A percentile compares a stretch with the other conserved stretches of the same genome.
These are phyloP conservation scores for Muscicapa striata DNA, from an alignment of 2,797 vertebrate species.

Conservation along the genomic window DNA sequence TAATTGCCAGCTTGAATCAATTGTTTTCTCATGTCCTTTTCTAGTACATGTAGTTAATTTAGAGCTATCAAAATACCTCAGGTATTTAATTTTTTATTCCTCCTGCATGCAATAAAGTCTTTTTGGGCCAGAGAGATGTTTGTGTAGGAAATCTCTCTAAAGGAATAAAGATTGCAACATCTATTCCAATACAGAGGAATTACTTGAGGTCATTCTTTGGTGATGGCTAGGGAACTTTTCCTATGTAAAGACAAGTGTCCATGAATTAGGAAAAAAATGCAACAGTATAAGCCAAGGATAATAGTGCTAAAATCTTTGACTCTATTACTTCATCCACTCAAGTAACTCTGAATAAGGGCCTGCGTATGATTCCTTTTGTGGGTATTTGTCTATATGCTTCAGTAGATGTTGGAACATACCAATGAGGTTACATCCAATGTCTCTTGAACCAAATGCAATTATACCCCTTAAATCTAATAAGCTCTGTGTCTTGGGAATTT, in stretches of 20 bases:
- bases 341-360: not conserved
- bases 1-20: not conserved
- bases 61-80: not conserved
- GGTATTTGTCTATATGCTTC: not conserved
- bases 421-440: not conserved
- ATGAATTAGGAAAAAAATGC: not conserved
- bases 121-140: not conserved
- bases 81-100: not conserved
- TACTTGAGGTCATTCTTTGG: not conserved
- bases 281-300: not conserved
- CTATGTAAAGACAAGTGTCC: not conserved
- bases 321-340: not conserved
- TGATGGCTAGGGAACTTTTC: not conserved
- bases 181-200: not conserved
- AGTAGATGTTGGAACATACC: not conserved
- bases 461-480: constrained; percentile 19
- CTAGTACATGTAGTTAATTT: not conserved
- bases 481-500: constrained; percentile 11
- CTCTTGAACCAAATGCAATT: constrained; percentile 27
- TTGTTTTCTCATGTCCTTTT: not conserved
- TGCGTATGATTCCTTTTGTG: not conserved
- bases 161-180: not conserved
- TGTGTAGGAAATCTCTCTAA: not conserved
- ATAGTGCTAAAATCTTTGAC: not conserved
- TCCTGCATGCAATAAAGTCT: not conserved